Evolutionary conservation across 2,797 vertebrate species (phyloP), one percentile per base, ranked within the genome.

Genomic region (Hybognathus amarus): DNA sequence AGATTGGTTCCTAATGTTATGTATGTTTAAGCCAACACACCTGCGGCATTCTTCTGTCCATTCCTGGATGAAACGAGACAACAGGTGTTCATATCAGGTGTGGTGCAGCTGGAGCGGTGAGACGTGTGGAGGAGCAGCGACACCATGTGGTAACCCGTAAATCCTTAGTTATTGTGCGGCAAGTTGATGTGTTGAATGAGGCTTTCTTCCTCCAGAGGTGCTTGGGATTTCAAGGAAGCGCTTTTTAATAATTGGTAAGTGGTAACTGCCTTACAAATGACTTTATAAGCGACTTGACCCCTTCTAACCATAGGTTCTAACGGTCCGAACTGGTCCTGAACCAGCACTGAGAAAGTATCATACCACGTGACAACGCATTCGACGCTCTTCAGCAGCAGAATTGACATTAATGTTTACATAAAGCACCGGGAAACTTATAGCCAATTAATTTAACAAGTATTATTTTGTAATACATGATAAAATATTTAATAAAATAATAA

Each of bases 91-190:
- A 7, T 12, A 27, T 17, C 66, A 79, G 40, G 40, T 63, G 38
- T 5, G 12, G 4, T 22, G 68, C 42, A 36, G 59, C 30, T 22
- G n/a, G 33, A 77, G 9, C 4, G 11, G 68, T 11, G 30, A 6
- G 56, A 38, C 27, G 18, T 45, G 30, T 40, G 74, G 50, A 56
- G 30, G 20, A 64, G n/a, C 75, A 83, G 82, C 74, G 82, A 83
- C 82, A 78, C 75, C 82, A 71, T 27, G 82, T 50, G 82, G 66
- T 77, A 15, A 47, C 5, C 13, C 47, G 17, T 50, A 1, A 10
- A 17, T 36, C 2, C 24, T 30, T 40, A 40, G 17, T 36, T 2
- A 61, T 17, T 13, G 4, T 2, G 3, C 2, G 2, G 12, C 22
- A 24, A 59, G 40, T 4, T 12, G 11, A 6, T 56, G 45, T 79